Conservation (phyloP, 2,888 invertebrate species). For the Dasypogon diadema region DNA sequence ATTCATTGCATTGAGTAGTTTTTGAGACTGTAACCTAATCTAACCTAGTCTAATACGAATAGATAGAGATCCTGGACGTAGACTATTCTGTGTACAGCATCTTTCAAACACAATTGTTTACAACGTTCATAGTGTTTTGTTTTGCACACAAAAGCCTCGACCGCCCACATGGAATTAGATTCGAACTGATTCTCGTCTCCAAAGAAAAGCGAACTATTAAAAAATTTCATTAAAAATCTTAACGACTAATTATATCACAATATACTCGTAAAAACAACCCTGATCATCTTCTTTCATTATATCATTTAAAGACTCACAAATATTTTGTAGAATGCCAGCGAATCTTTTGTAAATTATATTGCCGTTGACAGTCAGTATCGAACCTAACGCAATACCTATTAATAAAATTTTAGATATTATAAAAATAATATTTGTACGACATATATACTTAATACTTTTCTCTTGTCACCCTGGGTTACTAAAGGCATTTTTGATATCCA, state of each 20-base stretch:
- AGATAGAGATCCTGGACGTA: too few species aligned
- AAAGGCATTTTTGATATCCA: constrained; percentile 86
- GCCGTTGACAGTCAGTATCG: constrained; percentile 77
- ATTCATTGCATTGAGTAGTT: too few species aligned
- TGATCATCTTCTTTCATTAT: constrained; percentile 81
- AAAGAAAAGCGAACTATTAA: constrained; percentile 68
- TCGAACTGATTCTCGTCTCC: constrained; percentile 67
- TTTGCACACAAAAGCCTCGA: constrained; percentile 72
- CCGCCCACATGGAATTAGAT: constrained; percentile 62
- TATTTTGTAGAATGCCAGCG: constrained; percentile 78
- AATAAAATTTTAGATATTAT: too few species aligned
- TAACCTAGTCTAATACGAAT: too few species aligned
- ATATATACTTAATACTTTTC: constrained; percentile 83
- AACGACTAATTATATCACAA: too few species aligned
- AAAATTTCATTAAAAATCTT: background rate
- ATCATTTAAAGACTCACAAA: constrained; percentile 84
- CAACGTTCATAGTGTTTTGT: constrained; percentile 81
- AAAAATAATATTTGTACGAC: background rate
- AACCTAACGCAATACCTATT: constrained; percentile 73
- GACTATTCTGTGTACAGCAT: constrained; percentile 85
- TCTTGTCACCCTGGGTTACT: constrained; percentile 82
- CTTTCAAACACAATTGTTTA: constrained; percentile 75
- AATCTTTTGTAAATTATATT: constrained; percentile 79
- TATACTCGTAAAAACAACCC: constrained; percentile 74
- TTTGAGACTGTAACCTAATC: too few species aligned